Base-by-base conservation (phyloP, 2,113 vertebrate genomes). In the Engraulis encrasicolus region DNA sequence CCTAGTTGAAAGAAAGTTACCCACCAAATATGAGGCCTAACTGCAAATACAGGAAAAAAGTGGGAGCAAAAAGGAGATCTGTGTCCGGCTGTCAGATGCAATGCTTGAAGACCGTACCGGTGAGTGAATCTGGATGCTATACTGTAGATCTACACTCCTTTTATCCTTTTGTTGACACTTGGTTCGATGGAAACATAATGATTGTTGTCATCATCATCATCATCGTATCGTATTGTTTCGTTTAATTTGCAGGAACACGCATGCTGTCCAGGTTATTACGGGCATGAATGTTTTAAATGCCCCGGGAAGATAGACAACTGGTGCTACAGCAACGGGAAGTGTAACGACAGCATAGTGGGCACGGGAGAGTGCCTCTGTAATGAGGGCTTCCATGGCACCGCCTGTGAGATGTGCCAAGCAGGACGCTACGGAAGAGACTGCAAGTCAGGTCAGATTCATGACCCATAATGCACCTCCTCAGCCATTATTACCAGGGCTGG, bases 341-440 rank as follows among this genome's bases (percentile, higher is more conserved):
- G 98, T 90, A 92, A 96, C 90, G 98, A 99, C 0, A 93, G 96
- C 81, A 74, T 92, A 37, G 79, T 87, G 18, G 98, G 98, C 84
- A 97, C 49, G 0, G 98, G 98, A 38, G 96, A 97, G 87, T 99
- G 98, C 91, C 96, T 81, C 0, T 99, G 98, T 90, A 95, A 93
- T 0, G 97, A 99, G 91, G 98, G 98, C n/a, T n/a, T n/a, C n/a
- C n/a, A n/a, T n/a, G n/a, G n/a, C n/a, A n/a, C n/a, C n/a, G n/a
- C 96, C n/a, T 99, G 98, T 2, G 98, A 99, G 86, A 95, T 95
- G 92, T 99, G 98, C 19, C 97, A 99, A 83, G 95, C 97, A 12
- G 98, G 98, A 36, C 94, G 97, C 85, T 98, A 96, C 0, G 97
- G 97, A 58, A 83, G 91, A 50, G 94, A 94, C 93, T 99, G 98